Percentiles rank a stretch among this genome's conserved stretches.
Evolutionary conservation across 2,888 invertebrate genomes (phyloP).

Genomic region (Limenitis camilla): DNA sequence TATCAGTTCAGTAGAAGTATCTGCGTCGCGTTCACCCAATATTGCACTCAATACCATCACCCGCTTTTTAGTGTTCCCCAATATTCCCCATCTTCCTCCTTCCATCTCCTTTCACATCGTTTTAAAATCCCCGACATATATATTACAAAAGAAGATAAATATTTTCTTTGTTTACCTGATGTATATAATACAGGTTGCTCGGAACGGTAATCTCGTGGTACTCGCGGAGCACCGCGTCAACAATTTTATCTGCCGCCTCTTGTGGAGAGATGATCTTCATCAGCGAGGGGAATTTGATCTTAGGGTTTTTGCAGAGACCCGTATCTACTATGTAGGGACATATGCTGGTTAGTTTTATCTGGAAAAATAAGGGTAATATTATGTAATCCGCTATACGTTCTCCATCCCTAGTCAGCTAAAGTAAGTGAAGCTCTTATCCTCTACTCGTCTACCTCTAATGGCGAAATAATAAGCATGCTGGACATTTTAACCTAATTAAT

Average conservation of each 20-base stretch:
- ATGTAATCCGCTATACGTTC: not conserved
- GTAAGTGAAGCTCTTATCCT: not conserved
- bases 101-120: no score
- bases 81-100: no score
- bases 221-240: constrained; percentile 79
- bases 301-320: constrained; percentile 85
- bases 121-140: no score
- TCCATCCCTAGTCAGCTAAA: not conserved
- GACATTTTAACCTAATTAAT: no score
- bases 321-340: constrained; percentile 93
- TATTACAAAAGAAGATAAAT: no score
- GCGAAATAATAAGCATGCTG: no score
- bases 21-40: no score
- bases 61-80: no score
- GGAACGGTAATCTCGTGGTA: constrained; percentile 78
- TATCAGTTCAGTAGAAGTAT: no score
- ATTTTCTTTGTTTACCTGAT: constrained; percentile 50
- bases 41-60: no score
- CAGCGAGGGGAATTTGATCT: constrained; percentile 78
- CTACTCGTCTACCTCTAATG: no score
- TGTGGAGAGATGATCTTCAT: constrained; percentile 78
- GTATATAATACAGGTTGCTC: constrained; percentile 70
- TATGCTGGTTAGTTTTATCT: constrained; percentile 87
- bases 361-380: constrained; percentile 13
- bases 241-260: constrained; percentile 78